Base-by-base conservation (phyloP, 2,797 vertebrate species). In the Poliocrania exsul region DNA sequence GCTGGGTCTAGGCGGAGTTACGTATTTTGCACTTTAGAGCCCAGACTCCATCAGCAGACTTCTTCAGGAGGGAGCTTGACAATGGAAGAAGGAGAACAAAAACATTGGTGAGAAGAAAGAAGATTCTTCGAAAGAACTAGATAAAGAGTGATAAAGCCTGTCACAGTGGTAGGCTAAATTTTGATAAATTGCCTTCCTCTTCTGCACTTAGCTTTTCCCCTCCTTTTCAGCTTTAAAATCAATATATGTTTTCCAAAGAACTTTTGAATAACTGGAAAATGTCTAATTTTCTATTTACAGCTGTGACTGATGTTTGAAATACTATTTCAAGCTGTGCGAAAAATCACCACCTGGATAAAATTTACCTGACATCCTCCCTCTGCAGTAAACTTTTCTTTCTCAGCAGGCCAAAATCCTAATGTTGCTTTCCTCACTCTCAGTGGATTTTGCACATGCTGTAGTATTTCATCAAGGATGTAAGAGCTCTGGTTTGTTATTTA, bases 241-340 rank as follows among this genome's bases (percentile, higher is more conserved):
- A 16, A 69, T 35, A 6, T n/a, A n/a, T 47, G 20, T 90, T 91
- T 94, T 79, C 71, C 47, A 81, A 37, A 33, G 13, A 88, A 69
- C 2, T 54, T 78, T 44, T 82, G 51, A 72, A 73, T 70, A 79
- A 13, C 7, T 35, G 75, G 46, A 65, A 86, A 66, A 75, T 37
- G 11, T 49, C 26, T 90, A 72, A 88, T 74, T 88, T 77, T 21
- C 50, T 67, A 38, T 78, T 69, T 86, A 46, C 42, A 88, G 13
- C 38, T 79, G 66, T 69, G 69, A 75, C 8, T 61, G 4, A 2
- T 86, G 8, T 61, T 58, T 74, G 50, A 86, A 92, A 90, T 42
- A 9, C 18, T 75, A 46, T 67, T 94, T 90, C 77, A 93, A 90
- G 53, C 61, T 75, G 81, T 84, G 61, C 9, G 74, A 94, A 85